Evolutionary conservation across 2,113 vertebrate genomes (phyloP), one percentile per base, ranked within the genome.

Genomic region (Oryzias javanicus): DNA sequence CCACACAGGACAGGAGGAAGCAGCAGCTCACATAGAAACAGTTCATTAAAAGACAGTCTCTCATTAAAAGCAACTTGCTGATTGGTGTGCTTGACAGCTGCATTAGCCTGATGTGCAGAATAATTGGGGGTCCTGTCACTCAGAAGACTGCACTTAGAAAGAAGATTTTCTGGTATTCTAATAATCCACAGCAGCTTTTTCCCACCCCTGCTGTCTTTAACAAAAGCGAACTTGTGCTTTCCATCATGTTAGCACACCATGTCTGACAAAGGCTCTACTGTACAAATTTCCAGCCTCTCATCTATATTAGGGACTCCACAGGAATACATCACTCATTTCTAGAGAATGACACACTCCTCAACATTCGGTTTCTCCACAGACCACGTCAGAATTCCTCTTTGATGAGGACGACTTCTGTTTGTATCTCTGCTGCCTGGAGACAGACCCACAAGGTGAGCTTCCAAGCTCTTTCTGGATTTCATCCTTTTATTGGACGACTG

Each of bases 391-490:
- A 90, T 78, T 82, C 79, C 64, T 79, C 19, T 60, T 51, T 70
- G 64, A 81, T 87, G 85, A 88, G 74, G 72, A 80, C 75, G 72
- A 65, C 64, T 19, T 72, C 41, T 83, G 78, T 88, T 84, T 85
- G 84, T 83, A 60, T 84, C 76, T 15, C 22, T 22, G 73, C 55
- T 88, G 80, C 84, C 75, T 64, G 74, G 88, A 56, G 80, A 88
- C 86, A 45, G 40, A 60, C 55, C 74, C 78, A 79, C 67, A 80
- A 85, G 81, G 76, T 83, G 72, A 63, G 67, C 50, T 63, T 49
- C 40, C 40, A 53, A 22, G 42, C 49, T 60, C 56, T 12, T 53
- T 63, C 66, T 42, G 81, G 81, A 55, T 52, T 53, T 24, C 6
- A 14, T 29, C n/a, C 35, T 4, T 35, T 45, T 18, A 46, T 42